Conservation (phyloP, 2,888 invertebrate species). For the Eucriotettix oculatus region DNA sequence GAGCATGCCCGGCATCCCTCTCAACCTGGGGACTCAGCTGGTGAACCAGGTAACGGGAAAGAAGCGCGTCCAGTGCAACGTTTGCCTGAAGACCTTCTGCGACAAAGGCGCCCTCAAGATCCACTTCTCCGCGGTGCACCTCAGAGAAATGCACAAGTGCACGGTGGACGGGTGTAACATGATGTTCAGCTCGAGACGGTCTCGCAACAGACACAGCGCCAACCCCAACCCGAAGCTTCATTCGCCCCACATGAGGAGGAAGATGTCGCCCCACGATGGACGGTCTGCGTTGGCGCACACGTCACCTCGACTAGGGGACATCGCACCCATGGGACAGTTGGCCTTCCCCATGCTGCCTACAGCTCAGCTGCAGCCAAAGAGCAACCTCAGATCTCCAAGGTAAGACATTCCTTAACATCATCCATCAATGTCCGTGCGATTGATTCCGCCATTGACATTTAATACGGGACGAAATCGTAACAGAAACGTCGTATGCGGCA, state of each 20-base stretch:
- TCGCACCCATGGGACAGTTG: constrained; percentile 52
- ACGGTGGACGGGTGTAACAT: constrained; percentile 97
- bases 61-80: constrained; percentile 94
- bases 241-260: constrained; percentile 82
- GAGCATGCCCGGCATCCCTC: constrained; percentile 50
- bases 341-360: constrained; percentile 56
- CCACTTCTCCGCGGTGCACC: constrained; percentile 95
- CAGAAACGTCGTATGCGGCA: no score
- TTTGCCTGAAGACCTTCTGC: constrained; percentile 97
- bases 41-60: constrained; percentile 89
- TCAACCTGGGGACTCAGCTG: constrained; percentile 74
- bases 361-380: constrained; percentile 37
- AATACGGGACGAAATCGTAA: no score
- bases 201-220: constrained; percentile 90
- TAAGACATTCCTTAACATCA: constrained; percentile 2
- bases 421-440: no score
- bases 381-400: constrained; percentile 33
- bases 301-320: constrained; percentile 39
- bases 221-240: constrained; percentile 97
- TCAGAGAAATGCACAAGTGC: constrained; percentile 99
- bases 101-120: constrained; percentile 99
- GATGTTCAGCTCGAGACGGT: constrained; percentile 96
- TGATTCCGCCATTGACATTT: no score
- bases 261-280: constrained; percentile 88
- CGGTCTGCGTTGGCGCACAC: constrained; percentile 70